Percentiles rank a stretch among this genome's conserved stretches.
Evolutionary conservation across 2,797 vertebrate species (phyloP).

Genomic region (Betta splendens): DNA sequence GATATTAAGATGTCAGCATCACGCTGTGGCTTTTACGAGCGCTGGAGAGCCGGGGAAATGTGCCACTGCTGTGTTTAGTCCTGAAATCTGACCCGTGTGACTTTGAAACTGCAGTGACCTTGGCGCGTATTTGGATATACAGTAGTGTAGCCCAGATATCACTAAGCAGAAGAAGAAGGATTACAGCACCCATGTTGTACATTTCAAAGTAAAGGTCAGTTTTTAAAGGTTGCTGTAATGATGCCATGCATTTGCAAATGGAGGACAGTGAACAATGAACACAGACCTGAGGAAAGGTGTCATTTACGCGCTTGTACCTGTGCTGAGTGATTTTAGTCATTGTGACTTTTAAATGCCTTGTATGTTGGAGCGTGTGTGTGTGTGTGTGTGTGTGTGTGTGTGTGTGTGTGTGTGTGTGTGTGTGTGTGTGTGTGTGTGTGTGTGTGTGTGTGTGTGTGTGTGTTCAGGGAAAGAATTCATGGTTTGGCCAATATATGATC

Average conservation of each 20-base stretch:
- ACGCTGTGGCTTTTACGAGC: conserved; percentile 1
- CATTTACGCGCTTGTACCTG: conserved; percentile 48
- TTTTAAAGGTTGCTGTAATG: conserved; percentile 62
- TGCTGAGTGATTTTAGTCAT: conserved; percentile 36
- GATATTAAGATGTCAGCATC: conserved; percentile 19
- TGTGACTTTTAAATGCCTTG: conserved; percentile 9
- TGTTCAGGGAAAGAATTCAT: conserved; percentile 62
- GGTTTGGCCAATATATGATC: conserved; percentile 61
- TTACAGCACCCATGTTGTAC: conserved; percentile 24
- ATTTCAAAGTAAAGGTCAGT: conserved; percentile 49
- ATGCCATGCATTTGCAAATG: conserved; percentile 35
- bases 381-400: conserved; percentile 4
- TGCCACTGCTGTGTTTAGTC: conserved; percentile 18
- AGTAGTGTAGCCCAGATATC: conserved; percentile 30
- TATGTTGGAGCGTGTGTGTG: too few relatives aligned
- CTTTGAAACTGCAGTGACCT: conserved; percentile 45
- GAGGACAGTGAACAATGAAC: conserved; percentile 54
- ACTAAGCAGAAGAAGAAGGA: conserved; percentile 32
- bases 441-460: conserved; percentile 14
- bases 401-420: conserved; percentile 20
- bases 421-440: neutral
- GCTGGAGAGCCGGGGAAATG: conserved; percentile 6
- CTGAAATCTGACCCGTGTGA: conserved; percentile 12
- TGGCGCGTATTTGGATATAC: conserved; percentile 30
- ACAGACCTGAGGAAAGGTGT: conserved; percentile 35